These are phyloP conservation scores for Cerastoderma edule DNA, from an alignment of 2,888 invertebrate genomes.

Conservation along the genomic window DNA sequence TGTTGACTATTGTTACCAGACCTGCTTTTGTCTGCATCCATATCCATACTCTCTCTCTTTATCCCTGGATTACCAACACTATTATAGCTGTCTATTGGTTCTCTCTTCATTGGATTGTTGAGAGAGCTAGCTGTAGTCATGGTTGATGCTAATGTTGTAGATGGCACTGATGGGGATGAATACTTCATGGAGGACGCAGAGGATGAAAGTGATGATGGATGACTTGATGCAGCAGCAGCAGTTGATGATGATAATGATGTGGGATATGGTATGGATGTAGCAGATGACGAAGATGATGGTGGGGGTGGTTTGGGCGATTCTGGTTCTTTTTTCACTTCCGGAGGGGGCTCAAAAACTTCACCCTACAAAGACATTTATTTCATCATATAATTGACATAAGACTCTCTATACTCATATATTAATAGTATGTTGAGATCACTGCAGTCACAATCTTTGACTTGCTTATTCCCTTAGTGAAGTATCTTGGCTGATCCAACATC, in stretches of 20 bases:
- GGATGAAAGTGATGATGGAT: conserved; percentile 15
- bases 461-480: too few species aligned
- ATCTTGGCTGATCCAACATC: too few species aligned
- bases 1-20: not conserved
- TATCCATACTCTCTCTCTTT: not conserved
- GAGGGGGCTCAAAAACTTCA: conserved; percentile 55
- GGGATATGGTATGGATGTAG: conserved; percentile 15
- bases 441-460: too few species aligned
- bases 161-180: not conserved
- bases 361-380: conserved; percentile 40
- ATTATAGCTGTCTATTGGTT: too few species aligned
- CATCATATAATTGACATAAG: too few species aligned
- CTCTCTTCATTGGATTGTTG: too few species aligned
- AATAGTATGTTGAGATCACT: too few species aligned
- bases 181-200: conserved; percentile 3
- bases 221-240: conserved; percentile 12
- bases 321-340: conserved; percentile 40
- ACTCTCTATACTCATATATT: too few species aligned
- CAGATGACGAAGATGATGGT: conserved; percentile 17
- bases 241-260: conserved; percentile 26
- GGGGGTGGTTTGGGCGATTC: not conserved
- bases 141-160: too few species aligned
- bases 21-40: not conserved
- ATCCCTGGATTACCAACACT: not conserved
- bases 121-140: too few species aligned